phyloP scores from a whole-genome alignment of 1,140 invertebrate species.

The Wasmannia auropunctata region DNA sequence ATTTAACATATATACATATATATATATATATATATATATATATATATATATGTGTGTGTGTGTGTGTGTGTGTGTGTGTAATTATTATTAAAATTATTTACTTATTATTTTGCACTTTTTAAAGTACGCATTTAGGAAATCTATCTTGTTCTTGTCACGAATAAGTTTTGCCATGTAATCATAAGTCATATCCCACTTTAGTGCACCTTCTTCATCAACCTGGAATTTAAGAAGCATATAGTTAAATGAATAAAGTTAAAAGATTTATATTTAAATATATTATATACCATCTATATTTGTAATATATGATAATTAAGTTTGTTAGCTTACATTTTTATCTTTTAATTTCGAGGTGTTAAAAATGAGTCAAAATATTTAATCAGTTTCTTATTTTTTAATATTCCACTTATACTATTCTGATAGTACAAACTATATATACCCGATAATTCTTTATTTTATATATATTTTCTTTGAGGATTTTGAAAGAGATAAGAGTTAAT shows the following conservation, averaged over 20 bases:
- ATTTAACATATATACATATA: no score
- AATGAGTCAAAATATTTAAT: not conserved
- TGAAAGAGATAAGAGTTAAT: not conserved
- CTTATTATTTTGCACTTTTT: not conserved
- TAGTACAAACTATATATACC: not conserved
- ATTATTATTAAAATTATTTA: not conserved
- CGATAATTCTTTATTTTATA: not conserved
- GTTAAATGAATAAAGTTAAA: not conserved
- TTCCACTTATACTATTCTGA: not conserved
- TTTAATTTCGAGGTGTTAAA: not conserved
- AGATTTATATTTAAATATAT: not conserved
- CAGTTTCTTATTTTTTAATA: not conserved
- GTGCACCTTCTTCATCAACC: not conserved
- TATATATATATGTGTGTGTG: not conserved
- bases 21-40: not conserved
- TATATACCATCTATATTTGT: not conserved
- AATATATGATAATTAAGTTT: not conserved
- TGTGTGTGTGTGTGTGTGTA: not conserved
- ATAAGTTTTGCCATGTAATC: not conserved
- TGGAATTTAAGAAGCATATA: not conserved
- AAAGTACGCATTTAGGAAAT: no score
- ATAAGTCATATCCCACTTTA: not conserved
- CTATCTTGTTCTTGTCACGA: not conserved
- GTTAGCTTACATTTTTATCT: not conserved
- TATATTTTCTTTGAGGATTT: not conserved